These are phyloP conservation scores for Neofelis nebulosa DNA, from an alignment of 2,113 vertebrate species.

Conservation along the genomic window DNA sequence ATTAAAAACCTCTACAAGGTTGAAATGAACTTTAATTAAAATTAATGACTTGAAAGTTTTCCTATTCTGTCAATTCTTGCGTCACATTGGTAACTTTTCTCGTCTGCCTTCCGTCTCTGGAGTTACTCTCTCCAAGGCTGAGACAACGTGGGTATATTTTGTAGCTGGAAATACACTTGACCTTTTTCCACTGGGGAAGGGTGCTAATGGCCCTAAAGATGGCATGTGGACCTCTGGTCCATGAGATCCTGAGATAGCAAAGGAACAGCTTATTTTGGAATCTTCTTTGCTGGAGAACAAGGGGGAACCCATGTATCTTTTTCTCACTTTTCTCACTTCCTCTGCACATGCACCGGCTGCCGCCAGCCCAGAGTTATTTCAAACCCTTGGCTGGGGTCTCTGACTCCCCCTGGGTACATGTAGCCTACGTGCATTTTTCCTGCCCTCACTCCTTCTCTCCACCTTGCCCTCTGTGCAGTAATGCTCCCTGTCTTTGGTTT, in stretches of 20 bases:
- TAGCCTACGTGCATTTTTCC: neutral
- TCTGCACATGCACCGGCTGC: neutral
- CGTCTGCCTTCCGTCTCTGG: rapidly evolving
- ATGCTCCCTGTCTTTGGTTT: neutral
- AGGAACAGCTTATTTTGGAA: constrained; percentile 30
- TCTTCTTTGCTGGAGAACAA: constrained; percentile 50
- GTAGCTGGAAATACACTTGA: constrained; percentile 52
- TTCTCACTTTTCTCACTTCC: neutral
- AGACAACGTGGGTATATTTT: constrained; percentile 22
- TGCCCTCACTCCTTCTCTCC: neutral
- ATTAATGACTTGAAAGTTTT: neutral
- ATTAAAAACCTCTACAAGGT: neutral
- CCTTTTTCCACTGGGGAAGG: neutral
- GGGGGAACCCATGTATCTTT: neutral
- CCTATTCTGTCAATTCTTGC: neutral
- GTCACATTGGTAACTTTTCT: neutral
- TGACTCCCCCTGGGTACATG: neutral
- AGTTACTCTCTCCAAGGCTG: neutral
- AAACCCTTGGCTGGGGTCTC: neutral
- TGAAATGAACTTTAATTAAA: constrained; percentile 30
- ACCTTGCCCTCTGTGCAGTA: neutral
- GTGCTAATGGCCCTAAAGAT: neutral
- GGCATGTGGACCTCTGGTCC: neutral
- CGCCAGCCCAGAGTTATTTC: neutral
- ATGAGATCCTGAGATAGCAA: neutral